These are phyloP conservation scores for Mustela nigripes DNA, from an alignment of 2,113 vertebrate species.

Conservation along the genomic window DNA sequence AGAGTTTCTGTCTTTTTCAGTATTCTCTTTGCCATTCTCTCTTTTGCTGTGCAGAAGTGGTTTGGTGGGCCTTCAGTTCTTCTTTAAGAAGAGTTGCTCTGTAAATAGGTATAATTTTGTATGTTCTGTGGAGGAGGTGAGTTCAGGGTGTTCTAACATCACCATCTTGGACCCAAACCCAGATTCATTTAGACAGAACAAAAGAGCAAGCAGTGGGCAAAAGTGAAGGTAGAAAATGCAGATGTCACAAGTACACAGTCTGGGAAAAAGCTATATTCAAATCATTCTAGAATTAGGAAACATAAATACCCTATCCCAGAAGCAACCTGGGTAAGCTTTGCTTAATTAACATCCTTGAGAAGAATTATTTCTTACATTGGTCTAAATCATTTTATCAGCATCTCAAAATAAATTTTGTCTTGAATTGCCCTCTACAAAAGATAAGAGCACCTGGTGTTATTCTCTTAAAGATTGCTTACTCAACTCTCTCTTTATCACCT, in stretches of 20 bases:
- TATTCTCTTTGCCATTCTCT: neutral
- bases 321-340: neutral
- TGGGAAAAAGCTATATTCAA: neutral
- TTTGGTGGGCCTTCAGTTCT: neutral
- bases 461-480: neutral
- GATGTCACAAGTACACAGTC: neutral
- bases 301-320: neutral
- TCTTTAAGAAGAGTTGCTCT: neutral
- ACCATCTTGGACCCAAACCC: neutral
- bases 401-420: neutral
- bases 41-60: neutral
- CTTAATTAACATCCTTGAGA: neutral
- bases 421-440: neutral
- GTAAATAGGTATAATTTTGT: neutral
- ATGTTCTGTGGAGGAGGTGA: neutral
- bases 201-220: neutral
- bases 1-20: neutral
- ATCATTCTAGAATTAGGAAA: neutral
- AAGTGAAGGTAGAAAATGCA: neutral
- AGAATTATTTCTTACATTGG: conserved; percentile 4
- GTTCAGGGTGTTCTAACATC: neutral
- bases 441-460: neutral
- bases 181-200: neutral
- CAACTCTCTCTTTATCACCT: neutral
- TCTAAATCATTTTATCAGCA: neutral